phyloP scores from a whole-genome alignment of 2,113 vertebrate species.

The Puma concolor region DNA sequence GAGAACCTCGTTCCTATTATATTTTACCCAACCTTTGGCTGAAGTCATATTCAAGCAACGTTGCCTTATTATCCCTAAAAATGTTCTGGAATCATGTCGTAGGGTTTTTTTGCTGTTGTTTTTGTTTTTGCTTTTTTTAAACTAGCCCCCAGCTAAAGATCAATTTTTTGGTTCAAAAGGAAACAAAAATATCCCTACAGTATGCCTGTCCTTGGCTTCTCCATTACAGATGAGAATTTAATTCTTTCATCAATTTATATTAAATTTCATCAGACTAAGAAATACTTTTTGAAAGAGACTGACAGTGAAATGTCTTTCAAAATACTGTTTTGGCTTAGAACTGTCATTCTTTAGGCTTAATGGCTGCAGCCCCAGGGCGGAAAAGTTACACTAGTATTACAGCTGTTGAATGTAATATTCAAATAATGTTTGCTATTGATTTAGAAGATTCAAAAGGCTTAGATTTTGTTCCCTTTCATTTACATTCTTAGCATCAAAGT shows the following conservation, averaged over 20 bases:
- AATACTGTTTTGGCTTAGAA: conserved; percentile 53
- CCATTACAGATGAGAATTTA: not conserved
- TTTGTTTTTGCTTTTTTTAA: not conserved
- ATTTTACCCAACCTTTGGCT: conserved; percentile 47
- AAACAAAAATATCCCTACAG: not conserved
- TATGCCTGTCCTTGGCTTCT: conserved; percentile 2
- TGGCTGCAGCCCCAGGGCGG: conserved; percentile 46
- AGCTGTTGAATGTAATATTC: conserved; percentile 60
- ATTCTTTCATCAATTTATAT: conserved; percentile 46
- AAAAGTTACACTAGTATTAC: conserved; percentile 53
- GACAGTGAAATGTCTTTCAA: conserved; percentile 66
- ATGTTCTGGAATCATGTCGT: not conserved
- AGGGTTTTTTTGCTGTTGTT: not conserved
- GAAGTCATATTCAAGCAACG: not conserved
- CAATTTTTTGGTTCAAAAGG: not conserved
- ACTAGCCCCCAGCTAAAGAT: not conserved
- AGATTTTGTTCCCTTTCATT: conserved; percentile 55
- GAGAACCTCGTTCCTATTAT: not conserved
- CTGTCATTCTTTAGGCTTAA: conserved; percentile 62
- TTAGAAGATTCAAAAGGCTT: conserved; percentile 47
- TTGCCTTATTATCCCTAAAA: conserved; percentile 11
- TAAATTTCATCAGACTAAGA: conserved; percentile 56
- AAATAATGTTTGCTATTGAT: conserved; percentile 69
- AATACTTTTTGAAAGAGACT: conserved; percentile 55
- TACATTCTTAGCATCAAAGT: conserved; percentile 49